Evolutionary conservation across 1,140 invertebrate genomes (phyloP).

Genomic region (Anastrepha obliqua): DNA sequence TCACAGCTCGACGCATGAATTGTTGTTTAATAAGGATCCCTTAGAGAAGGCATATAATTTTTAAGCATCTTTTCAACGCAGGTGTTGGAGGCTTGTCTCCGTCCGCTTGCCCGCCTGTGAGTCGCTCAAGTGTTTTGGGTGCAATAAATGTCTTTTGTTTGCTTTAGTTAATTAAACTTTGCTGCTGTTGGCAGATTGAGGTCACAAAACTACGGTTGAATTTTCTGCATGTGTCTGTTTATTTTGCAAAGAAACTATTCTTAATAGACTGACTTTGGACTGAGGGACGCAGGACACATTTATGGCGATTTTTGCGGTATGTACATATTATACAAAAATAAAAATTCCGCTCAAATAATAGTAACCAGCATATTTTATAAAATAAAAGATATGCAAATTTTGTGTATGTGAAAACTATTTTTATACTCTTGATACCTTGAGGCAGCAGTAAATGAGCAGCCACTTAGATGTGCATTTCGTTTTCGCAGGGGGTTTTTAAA

Average conservation of each 20-base stretch:
- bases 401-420: too few species aligned
- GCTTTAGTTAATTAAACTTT: slow-evolving; percentile 51
- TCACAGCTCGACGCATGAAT: slow-evolving; percentile 45
- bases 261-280: background rate
- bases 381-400: too few species aligned
- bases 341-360: too few species aligned
- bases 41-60: slow-evolving; percentile 14
- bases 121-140: slow-evolving; percentile 29
- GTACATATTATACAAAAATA: too few species aligned
- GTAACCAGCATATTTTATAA: too few species aligned
- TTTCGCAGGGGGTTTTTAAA: too few species aligned
- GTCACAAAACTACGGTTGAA: slow-evolving; percentile 31
- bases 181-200: slow-evolving; percentile 47
- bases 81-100: background rate
- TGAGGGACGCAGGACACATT: background rate
- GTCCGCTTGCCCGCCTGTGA: background rate
- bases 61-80: background rate
- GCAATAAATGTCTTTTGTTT: slow-evolving; percentile 51
- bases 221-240: background rate
- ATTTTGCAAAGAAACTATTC: slow-evolving; percentile 30
- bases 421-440: too few species aligned
- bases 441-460: too few species aligned
- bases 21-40: slow-evolving; percentile 19
- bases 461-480: too few species aligned
- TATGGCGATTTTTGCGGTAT: too few species aligned